A percentile compares a stretch with the other conserved stretches of the same genome.
These are phyloP conservation scores for Macrobrachium nipponense DNA, from an alignment of 1,140 invertebrate species.

Conservation along the genomic window DNA sequence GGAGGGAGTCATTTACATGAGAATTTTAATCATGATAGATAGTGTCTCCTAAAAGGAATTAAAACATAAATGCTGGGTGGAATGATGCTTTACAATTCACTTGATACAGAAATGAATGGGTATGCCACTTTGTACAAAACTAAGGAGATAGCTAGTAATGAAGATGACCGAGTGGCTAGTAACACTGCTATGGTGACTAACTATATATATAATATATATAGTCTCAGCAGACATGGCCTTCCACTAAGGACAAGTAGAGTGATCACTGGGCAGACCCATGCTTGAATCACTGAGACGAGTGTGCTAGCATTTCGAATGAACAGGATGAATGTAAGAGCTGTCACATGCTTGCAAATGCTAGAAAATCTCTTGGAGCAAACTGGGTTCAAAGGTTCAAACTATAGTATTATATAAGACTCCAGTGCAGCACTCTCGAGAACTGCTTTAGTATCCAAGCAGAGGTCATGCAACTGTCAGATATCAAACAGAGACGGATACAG, in stretches of 20 bases:
- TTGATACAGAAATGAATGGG: conserved; percentile 47
- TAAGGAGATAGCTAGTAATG: conserved; percentile 49
- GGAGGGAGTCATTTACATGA: conserved; percentile 49
- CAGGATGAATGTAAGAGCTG: conserved; percentile 54
- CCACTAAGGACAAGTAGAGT: conserved; percentile 53
- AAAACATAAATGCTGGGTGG: conserved; percentile 53
- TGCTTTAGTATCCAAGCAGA: conserved; percentile 56
- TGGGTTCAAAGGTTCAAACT: conserved; percentile 52
- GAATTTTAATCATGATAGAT: conserved; percentile 47
- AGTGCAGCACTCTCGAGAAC: conserved; percentile 55
- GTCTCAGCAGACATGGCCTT: conserved; percentile 46
- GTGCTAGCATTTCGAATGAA: conserved; percentile 46
- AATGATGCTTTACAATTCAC: conserved; percentile 47
- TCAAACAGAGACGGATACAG: conserved; percentile 31
- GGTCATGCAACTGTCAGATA: conserved; percentile 56
- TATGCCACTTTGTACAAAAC: conserved; percentile 57
- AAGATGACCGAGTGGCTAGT: conserved; percentile 49
- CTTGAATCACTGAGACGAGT: conserved; percentile 53
- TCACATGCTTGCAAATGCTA: conserved; percentile 49
- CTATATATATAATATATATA: not conserved
- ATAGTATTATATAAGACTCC: conserved; percentile 31
- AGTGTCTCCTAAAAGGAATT: conserved; percentile 52
- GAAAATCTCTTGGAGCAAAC: conserved; percentile 43
- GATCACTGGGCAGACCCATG: conserved; percentile 58
- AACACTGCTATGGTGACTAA: conserved; percentile 40